Evolutionary conservation across 2,797 vertebrate species (phyloP).

Genomic region (Ctenopoma kingsleyae): DNA sequence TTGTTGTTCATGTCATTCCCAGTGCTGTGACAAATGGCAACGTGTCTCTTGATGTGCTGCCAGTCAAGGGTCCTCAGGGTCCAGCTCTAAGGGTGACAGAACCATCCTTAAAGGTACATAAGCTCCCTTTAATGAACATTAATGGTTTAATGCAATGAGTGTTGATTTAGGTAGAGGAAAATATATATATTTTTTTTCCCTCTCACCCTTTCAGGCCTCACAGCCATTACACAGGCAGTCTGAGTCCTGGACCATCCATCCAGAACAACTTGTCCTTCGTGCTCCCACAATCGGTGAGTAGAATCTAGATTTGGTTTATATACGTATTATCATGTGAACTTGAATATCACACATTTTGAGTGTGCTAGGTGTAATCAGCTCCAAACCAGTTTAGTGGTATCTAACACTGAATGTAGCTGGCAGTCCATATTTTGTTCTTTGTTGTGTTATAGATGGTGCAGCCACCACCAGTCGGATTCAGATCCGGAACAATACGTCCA

Average conservation of each 20-base stretch:
- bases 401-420: background rate
- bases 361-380: background rate
- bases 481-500: conserved; percentile 87
- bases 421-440: background rate
- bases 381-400: background rate
- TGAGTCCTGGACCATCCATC: conserved; percentile 88
- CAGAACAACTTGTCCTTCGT: conserved; percentile 88
- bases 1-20: conserved; percentile 41
- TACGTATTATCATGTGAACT: background rate
- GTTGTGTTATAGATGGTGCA: conserved; percentile 80
- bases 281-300: conserved; percentile 89
- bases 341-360: conserved; percentile 4
- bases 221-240: conserved; percentile 54
- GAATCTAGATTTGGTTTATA: background rate
- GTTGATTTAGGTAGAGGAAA: background rate
- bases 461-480: conserved; percentile 85
- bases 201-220: conserved; percentile 41
- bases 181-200: too few relatives aligned
- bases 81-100: conserved; percentile 72
- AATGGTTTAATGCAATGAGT: background rate
- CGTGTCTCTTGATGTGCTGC: conserved; percentile 92
- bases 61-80: conserved; percentile 95
- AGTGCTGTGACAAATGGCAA: conserved; percentile 82
- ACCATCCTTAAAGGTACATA: conserved; percentile 67
- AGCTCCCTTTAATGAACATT: background rate